Evolutionary conservation across 2,113 vertebrate genomes (phyloP), one percentile per base, ranked within the genome.

Genomic region (Shinisaurus crocodilurus): DNA sequence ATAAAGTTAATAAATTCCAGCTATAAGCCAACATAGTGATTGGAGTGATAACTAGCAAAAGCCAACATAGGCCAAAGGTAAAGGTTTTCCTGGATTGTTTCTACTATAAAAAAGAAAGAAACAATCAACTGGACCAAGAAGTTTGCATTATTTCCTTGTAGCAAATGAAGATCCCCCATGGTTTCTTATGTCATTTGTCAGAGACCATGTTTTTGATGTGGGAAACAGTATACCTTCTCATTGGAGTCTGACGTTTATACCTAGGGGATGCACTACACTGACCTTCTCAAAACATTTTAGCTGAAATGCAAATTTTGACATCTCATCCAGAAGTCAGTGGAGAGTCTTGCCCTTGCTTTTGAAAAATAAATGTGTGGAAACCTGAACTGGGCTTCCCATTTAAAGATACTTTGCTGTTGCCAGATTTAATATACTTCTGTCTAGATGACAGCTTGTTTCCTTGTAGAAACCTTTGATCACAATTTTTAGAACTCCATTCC

Each of bases 371-470:
- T 95, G 86, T 96, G 95, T 93, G 95, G 97, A 97, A 97, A 97
- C 92, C 95, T 96, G 96, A 98, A 96, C 96, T 97, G 86, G 23
- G 69, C 94, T 97, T 96, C 96, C 97, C 95, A 96, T 97, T 96
- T 93, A 93, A 97, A 96, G 95, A 94, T 90, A 27, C 95, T 96
- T 96, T 96, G 93, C 93, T 40, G 86, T 94, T 98, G 98, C 97
- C 97, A 97, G 87, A 90, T 95, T 96, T 95, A 97, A 97, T 98
- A 97, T 92, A 95, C 92, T 94, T 96, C 95, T 95, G 89, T 94
- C 75, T 72, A 70, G 91, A 81, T 95, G 96, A 97, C 97, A 97
- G 96, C 94, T 95, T 95, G 92, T 97, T 97, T 97, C 93, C 93
- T 96, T 75, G 48, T 92, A 94, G 90, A 18, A 0, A 63, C 89